Base-by-base conservation (phyloP, 2,113 vertebrate genomes). In the Microcebus tavaratra region DNA sequence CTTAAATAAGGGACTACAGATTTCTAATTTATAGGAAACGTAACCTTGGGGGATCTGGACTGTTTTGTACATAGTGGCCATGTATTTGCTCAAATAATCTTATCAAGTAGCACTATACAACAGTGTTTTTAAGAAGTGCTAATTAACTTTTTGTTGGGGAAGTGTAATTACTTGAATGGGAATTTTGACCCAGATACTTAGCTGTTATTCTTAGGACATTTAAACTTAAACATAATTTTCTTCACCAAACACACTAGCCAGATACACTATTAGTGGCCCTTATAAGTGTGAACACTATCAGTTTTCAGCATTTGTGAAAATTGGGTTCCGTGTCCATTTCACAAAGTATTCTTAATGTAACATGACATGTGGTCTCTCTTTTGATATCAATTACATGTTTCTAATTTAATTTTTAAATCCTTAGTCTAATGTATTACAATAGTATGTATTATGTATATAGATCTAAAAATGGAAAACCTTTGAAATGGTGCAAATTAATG, bases 181-280 rank as follows among this genome's bases (percentile, higher is more conserved):
- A 84, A 97, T 97, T 96, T 95, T 94, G 95, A 97, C 91, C 96
- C 80, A 97, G 86, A 95, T 93, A 90, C 84, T 82, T 70, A 75
- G 63, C 21, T 95, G 50, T 55, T 97, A 91, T 94, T 97, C 88
- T 91, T 88, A 95, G 87, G 39, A 73, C n/a, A 78, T 76, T 93
- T 83, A 67, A 85, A 96, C 25, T 96, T 95, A 95, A 96, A 42
- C 45, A 91, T 10, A 86, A 13, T 86, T 97, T 97, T 92, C 68
- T 94, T 91, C 48, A 80, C 50, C 48, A 72, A 61, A 87, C 18
- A 31, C 45, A 48, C 45, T 84, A 84, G 48, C 13, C 15, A 93
- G 79, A 61, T 65, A 25, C 34, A 72, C 78, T 57, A 82, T 68
- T 63, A 84, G 42, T 95, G 68, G 65, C 36, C 36, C 39, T 88